Conservation (phyloP, 2,888 invertebrate species). For the Metacarcinus magister region DNA sequence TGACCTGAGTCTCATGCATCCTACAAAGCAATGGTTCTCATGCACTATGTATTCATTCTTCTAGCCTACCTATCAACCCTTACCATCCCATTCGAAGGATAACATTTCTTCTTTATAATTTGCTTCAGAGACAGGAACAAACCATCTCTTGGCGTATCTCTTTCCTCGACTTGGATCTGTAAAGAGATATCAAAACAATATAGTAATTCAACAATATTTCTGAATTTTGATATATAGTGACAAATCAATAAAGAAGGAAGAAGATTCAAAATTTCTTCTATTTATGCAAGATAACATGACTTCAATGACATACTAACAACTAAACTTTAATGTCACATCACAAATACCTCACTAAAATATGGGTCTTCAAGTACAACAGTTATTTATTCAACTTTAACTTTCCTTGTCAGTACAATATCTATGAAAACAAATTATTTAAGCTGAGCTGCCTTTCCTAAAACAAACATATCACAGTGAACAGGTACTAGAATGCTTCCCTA, state of each 20-base stretch:
- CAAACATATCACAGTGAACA: no score
- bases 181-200: neutral
- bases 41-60: no score
- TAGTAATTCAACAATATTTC: neutral
- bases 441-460: no score
- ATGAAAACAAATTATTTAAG: no score
- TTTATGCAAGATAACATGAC: neutral
- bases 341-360: neutral
- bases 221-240: neutral
- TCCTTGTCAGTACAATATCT: no score
- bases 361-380: no score
- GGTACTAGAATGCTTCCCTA: no score
- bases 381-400: no score
- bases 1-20: no score
- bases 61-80: neutral
- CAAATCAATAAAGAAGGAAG: neutral
- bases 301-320: neutral
- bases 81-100: slow-evolving; percentile 19
- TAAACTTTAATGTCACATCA: neutral
- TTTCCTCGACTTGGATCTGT: slow-evolving; percentile 88
- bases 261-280: neutral
- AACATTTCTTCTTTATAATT: neutral
- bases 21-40: no score
- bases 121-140: slow-evolving; percentile 87
- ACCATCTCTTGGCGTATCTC: slow-evolving; percentile 89